These are phyloP conservation scores for Lasioglossum figueresi DNA, from an alignment of 2,888 invertebrate genomes.

Conservation along the genomic window DNA sequence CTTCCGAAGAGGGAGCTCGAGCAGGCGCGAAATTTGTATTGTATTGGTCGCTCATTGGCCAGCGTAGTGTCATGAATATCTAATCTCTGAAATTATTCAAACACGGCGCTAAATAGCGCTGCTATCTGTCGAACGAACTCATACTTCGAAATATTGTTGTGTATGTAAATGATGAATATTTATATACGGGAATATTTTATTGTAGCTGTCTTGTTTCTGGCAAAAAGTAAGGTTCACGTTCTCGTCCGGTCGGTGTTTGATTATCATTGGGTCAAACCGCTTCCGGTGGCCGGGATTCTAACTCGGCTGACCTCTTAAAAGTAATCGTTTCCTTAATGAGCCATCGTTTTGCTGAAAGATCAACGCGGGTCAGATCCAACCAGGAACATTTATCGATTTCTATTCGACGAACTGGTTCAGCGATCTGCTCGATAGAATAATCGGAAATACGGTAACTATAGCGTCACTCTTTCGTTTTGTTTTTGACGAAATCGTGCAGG, in stretches of 20 bases:
- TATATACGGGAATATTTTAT: neutral
- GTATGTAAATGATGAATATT: neutral
- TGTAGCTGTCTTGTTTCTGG: neutral
- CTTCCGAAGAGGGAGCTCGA: neutral
- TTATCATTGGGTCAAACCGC: slow-evolving; percentile 9
- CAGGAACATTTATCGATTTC: neutral
- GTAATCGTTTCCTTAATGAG: neutral
- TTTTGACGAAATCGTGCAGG: neutral
- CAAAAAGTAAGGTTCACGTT: neutral
- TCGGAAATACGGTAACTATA: neutral
- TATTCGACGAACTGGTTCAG: neutral
- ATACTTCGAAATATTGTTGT: neutral
- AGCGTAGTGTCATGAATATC: neutral
- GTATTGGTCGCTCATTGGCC: too few relatives aligned
- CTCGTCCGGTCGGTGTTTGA: neutral
- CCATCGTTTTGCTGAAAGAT: neutral
- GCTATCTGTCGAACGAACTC: neutral
- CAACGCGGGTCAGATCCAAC: neutral
- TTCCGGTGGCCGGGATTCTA: neutral
- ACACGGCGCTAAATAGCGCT: neutral
- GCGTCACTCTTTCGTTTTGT: neutral
- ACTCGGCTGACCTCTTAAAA: neutral
- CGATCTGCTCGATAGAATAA: neutral
- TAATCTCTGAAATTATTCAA: neutral
- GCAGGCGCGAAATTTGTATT: neutral